phyloP scores from a whole-genome alignment of 2,888 invertebrate species.

The Mesoligia furuncula region DNA sequence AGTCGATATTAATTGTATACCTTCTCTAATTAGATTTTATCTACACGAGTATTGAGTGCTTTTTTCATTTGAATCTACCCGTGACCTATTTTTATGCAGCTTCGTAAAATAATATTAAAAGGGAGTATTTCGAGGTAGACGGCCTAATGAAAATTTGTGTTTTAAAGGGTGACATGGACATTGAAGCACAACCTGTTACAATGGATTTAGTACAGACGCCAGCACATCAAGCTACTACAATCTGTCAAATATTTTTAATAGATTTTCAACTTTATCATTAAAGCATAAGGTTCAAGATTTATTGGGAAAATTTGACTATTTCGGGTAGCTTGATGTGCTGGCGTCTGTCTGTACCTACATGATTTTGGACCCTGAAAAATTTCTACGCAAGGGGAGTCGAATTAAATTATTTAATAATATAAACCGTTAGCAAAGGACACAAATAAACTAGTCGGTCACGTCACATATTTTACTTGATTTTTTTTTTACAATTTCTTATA shows the following conservation, averaged over 20 bases:
- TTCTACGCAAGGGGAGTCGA: neutral
- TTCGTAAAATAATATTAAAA: neutral
- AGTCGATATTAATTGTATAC: neutral
- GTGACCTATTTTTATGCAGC: too few species aligned
- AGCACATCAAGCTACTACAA: too few species aligned
- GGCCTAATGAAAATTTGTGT: neutral
- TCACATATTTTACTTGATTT: neutral
- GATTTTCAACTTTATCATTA: too few species aligned
- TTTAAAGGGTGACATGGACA: neutral
- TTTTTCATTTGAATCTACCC: neutral
- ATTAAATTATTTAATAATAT: neutral
- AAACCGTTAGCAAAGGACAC: neutral
- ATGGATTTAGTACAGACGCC: neutral
- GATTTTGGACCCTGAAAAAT: neutral
- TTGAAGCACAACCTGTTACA: neutral
- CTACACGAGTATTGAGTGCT: too few species aligned
- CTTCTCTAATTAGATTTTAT: neutral
- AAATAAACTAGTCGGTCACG: neutral
- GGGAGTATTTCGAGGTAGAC: neutral
- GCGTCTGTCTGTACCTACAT: neutral
- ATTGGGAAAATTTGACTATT: too few species aligned
- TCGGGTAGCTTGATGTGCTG: too few species aligned
- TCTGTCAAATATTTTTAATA: too few species aligned
- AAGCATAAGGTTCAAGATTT: too few species aligned
- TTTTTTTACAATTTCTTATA: neutral